A percentile compares a stretch with the other conserved stretches of the same genome.
Evolutionary conservation across 2,113 vertebrate genomes (phyloP).

Genomic region (Merops nubicus): DNA sequence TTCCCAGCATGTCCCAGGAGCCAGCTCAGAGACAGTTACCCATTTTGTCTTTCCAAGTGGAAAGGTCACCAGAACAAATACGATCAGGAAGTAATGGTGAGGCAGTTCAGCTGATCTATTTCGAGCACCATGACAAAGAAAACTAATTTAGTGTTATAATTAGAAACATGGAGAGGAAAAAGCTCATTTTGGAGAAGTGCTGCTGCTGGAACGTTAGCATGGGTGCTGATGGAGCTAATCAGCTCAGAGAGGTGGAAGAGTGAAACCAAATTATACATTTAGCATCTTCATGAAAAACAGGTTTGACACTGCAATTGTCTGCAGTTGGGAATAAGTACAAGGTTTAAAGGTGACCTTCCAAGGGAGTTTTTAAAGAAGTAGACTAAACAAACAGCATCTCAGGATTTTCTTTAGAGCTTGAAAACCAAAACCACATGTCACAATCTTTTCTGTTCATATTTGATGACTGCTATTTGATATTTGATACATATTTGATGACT

Average conservation of each 20-base stretch:
- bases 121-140: slow-evolving; percentile 42
- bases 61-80: slow-evolving; percentile 61
- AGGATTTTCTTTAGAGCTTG: not conserved
- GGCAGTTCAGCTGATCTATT: slow-evolving; percentile 40
- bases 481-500: too few species aligned
- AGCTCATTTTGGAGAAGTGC: slow-evolving; percentile 42
- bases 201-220: not conserved
- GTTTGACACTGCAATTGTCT: not conserved
- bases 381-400: not conserved
- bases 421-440: not conserved
- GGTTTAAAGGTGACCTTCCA: slow-evolving; percentile 14
- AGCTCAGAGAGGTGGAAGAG: slow-evolving; percentile 13
- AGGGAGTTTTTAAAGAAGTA: not conserved
- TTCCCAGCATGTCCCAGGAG: slow-evolving; percentile 37
- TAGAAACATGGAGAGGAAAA: slow-evolving; percentile 52
- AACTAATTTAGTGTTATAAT: slow-evolving; percentile 51
- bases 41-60: slow-evolving; percentile 23
- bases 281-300: slow-evolving; percentile 14
- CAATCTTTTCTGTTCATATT: not conserved
- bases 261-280: slow-evolving; percentile 4
- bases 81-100: not conserved
- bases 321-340: not conserved
- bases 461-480: not conserved
- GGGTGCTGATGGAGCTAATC: slow-evolving; percentile 49
- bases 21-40: slow-evolving; percentile 22